phyloP scores from a whole-genome alignment of 2,113 vertebrate species.

The Vulpes vulpes region DNA sequence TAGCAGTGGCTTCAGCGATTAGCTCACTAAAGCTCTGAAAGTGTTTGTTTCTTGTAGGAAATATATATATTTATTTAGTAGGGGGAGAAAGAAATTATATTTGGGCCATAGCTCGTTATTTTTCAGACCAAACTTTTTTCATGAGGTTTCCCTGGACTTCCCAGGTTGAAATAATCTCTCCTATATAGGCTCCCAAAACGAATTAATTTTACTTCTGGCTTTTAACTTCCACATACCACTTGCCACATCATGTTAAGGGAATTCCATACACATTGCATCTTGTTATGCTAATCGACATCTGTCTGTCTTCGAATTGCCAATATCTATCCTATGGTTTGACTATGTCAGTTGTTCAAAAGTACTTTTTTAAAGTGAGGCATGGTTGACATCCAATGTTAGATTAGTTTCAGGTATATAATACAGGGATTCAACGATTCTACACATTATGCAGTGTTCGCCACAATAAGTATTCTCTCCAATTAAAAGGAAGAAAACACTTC shows the following conservation, averaged over 20 bases:
- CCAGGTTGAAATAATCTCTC: neutral
- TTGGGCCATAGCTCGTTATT: neutral
- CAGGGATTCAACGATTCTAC: neutral
- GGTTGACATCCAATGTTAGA: neutral
- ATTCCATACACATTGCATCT: neutral
- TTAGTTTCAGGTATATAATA: neutral
- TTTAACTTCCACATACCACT: neutral
- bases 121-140: neutral
- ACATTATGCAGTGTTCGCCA: neutral
- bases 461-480: neutral
- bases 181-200: neutral
- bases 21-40: neutral
- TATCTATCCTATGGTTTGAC: neutral
- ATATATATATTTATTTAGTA: neutral
- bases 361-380: neutral
- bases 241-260: neutral
- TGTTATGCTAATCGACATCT: neutral
- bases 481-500: neutral
- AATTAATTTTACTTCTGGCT: neutral
- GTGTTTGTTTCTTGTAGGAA: neutral
- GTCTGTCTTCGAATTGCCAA: neutral
- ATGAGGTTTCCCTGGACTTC: neutral
- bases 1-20: neutral
- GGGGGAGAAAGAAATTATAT: neutral
- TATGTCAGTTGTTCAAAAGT: neutral